phyloP scores from a whole-genome alignment of 2,888 invertebrate species.

The Steinernema carpocapsae region DNA sequence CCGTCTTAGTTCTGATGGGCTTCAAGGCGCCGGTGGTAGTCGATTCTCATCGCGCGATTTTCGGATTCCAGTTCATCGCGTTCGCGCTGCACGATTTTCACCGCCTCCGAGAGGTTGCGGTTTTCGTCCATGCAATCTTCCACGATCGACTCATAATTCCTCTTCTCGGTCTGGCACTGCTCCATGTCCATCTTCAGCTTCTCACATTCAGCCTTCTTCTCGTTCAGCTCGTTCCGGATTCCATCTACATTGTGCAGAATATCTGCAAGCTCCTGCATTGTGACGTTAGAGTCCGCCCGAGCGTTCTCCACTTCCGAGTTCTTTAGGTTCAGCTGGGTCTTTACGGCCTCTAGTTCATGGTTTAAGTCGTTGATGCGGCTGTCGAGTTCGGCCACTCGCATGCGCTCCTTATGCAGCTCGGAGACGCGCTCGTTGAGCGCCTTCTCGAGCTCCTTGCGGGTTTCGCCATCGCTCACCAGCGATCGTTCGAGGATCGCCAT shows the following conservation, averaged over 20 bases:
- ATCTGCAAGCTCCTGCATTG: conserved; percentile 23
- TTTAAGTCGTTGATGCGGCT: not conserved
- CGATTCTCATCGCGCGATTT: not conserved
- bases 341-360: not conserved
- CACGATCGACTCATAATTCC: not conserved
- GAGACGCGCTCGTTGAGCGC: conserved; percentile 15
- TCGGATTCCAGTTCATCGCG: conserved; percentile 21
- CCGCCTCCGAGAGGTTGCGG: conserved; percentile 15
- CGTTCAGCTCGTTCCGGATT: conserved; percentile 14
- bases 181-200: not conserved
- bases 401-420: not conserved
- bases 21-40: conserved; percentile 10
- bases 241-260: conserved; percentile 10
- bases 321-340: not conserved
- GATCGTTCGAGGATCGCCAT: not conserved
- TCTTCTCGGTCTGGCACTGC: conserved; percentile 16
- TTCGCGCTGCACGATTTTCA: not conserved
- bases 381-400: not conserved
- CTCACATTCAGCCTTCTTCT: not conserved
- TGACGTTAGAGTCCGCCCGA: not conserved
- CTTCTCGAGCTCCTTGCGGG: not conserved
- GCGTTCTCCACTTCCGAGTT: not conserved
- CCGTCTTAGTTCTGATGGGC: not conserved
- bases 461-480: conserved; percentile 6
- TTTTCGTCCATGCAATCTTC: conserved; percentile 31